Percentiles rank a stretch among this genome's conserved stretches.
Conservation (phyloP, 2,797 vertebrate species). For the Strix occidentalis region DNA sequence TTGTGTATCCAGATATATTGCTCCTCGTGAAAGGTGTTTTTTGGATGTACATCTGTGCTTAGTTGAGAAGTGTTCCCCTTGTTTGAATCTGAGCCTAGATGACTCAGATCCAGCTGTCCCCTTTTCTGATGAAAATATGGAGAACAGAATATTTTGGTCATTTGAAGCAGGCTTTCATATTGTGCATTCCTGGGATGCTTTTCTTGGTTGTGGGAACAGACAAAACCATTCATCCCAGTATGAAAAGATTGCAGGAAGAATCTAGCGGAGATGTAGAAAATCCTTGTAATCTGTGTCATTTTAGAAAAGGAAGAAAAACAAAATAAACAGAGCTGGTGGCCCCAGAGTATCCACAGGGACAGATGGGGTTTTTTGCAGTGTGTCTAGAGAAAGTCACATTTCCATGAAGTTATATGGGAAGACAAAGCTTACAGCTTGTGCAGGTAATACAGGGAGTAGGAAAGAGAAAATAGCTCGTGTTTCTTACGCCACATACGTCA, state of each 20-base stretch:
- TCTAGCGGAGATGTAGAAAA: neutral
- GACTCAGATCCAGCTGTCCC: neutral
- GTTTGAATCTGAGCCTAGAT: neutral
- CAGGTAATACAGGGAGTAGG: neutral
- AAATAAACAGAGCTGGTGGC: neutral
- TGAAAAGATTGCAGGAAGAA: neutral
- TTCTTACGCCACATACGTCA: rapidly evolving
- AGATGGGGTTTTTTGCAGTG: neutral
- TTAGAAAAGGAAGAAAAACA: neutral
- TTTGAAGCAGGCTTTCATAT: neutral
- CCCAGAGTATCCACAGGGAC: neutral
- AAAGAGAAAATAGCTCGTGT: neutral
- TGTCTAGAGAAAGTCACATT: neutral
- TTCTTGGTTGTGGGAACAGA: slow-evolving; percentile 47
- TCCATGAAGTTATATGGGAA: neutral
- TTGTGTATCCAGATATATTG: neutral
- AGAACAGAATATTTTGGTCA: neutral
- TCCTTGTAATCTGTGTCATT: neutral
- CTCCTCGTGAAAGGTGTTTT: neutral
- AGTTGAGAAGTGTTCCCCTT: neutral
- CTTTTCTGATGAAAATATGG: neutral
- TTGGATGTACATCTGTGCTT: neutral
- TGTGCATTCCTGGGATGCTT: slow-evolving; percentile 54
- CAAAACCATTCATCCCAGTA: slow-evolving; percentile 33
- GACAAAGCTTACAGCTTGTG: neutral